Evolutionary conservation across 2,797 vertebrate genomes (phyloP), one percentile per base, ranked within the genome.

Genomic region (Chelonia mydas): DNA sequence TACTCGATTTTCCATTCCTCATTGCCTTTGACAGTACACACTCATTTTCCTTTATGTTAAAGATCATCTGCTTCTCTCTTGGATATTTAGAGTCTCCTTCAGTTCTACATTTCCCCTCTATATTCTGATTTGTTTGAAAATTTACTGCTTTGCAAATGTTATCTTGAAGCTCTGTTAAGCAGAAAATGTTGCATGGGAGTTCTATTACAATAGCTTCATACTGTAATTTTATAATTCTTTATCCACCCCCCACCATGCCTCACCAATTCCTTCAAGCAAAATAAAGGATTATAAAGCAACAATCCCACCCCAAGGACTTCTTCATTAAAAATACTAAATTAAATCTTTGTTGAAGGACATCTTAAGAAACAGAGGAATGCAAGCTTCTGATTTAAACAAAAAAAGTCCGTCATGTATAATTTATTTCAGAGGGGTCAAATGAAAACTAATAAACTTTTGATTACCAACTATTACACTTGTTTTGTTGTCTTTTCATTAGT

Each of bases 71-170:
- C 51, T 89, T 11, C 81, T 93, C 45, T 84, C 79, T 89, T 53
- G 83, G 72, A 93, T 90, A 86, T 90, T 61, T 89, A 91, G 12
- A 11, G 65, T 94, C 84, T 94, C 68, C 51, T 84, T 90, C 92
- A 90, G 61, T 41, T 85, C 81, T 84, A 27, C 54, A 81, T 89
- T 92, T 90, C 90, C 51, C 49, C 45, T 83, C 49, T 79, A 16
- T 1, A 81, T 91, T 93, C 76, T 95, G 79, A 92, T 19, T 11
- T 86, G 49, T 93, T 93, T 89, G 55, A 55, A 92, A 3, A 88
- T 95, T 95, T 84, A 81, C 49, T 89, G 81, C 87, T 92, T 83
- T 87, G 37, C 31, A 95, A 90, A 93, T 53, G 11, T 87, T 93
- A 83, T 92, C 81, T 89, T 81, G 79, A 93, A 86, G 94, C 61